These are phyloP conservation scores for Sylvicapra grimmia DNA, from an alignment of 2,113 vertebrate species.

Conservation along the genomic window DNA sequence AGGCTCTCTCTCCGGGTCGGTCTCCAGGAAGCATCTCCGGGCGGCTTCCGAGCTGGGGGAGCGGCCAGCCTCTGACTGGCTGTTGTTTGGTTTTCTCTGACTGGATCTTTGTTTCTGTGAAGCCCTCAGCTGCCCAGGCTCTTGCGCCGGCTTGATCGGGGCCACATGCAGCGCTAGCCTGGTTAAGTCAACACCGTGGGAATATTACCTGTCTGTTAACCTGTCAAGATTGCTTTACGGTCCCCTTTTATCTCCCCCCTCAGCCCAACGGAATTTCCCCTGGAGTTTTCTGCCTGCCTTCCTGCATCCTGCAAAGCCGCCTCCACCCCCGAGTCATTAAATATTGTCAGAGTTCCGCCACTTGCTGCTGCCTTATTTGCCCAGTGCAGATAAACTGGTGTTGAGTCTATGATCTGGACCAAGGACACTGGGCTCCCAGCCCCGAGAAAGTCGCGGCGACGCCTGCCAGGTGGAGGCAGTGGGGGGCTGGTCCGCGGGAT, in stretches of 20 bases:
- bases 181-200: slow-evolving; percentile 73
- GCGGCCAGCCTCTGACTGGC: slow-evolving; percentile 41
- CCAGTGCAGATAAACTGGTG: slow-evolving; percentile 72
- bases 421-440: slow-evolving; percentile 66
- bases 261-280: slow-evolving; percentile 82
- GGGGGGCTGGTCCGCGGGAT: neutral
- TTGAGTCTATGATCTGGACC: slow-evolving; percentile 59
- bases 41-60: slow-evolving; percentile 45
- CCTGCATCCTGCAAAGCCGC: slow-evolving; percentile 8
- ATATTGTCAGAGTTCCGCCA: slow-evolving; percentile 74
- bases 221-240: slow-evolving; percentile 71
- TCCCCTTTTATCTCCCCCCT: slow-evolving; percentile 70
- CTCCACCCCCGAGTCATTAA: slow-evolving; percentile 76
- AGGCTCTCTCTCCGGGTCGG: neutral
- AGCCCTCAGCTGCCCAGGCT: neutral
- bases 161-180: slow-evolving; percentile 54
- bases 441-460: neutral
- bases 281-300: slow-evolving; percentile 61
- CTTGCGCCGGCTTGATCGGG: neutral
- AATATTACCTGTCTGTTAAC: slow-evolving; percentile 78
- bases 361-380: slow-evolving; percentile 77
- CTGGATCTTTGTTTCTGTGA: slow-evolving; percentile 60
- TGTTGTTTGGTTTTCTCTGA: slow-evolving; percentile 61
- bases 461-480: slow-evolving; percentile 24
- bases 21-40: slow-evolving; percentile 60